phyloP scores from a whole-genome alignment of 2,888 invertebrate genomes.

The Hypselothyrea guttata region DNA sequence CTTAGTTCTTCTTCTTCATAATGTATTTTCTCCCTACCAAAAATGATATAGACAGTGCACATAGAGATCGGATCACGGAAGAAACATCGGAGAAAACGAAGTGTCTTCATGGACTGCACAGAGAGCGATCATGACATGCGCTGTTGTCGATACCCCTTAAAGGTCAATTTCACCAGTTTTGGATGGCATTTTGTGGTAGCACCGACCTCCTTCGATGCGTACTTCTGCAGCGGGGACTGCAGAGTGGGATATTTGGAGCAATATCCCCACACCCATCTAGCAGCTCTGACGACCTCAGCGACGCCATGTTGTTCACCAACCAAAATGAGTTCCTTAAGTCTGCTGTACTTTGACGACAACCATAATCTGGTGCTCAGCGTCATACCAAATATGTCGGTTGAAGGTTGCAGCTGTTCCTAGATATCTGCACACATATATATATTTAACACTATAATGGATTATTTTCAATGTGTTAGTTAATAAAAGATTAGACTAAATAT shows the following conservation, averaged over 20 bases:
- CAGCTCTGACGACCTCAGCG: conserved; percentile 91
- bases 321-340: conserved; percentile 92
- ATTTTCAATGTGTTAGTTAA: no score
- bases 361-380: conserved; percentile 93
- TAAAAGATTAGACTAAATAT: no score
- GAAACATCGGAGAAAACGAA: conserved; percentile 86
- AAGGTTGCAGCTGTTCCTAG: conserved; percentile 95
- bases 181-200: conserved; percentile 99
- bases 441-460: background rate
- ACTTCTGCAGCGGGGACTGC: conserved; percentile 98
- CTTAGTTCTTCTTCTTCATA: no score
- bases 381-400: conserved; percentile 96
- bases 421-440: conserved; percentile 8
- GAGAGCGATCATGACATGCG: conserved; percentile 88
- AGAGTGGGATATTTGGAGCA: conserved; percentile 93
- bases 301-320: conserved; percentile 97
- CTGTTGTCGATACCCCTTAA: conserved; percentile 96
- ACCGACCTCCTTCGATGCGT: conserved; percentile 96
- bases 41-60: conserved; percentile 76
- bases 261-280: conserved; percentile 93
- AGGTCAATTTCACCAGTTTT: conserved; percentile 92
- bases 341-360: conserved; percentile 95
- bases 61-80: conserved; percentile 80
- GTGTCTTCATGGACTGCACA: conserved; percentile 91
- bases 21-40: background rate